A percentile compares a stretch with the other conserved stretches of the same genome.
Conservation (phyloP, 2,888 invertebrate genomes). For the Nebria salina region DNA sequence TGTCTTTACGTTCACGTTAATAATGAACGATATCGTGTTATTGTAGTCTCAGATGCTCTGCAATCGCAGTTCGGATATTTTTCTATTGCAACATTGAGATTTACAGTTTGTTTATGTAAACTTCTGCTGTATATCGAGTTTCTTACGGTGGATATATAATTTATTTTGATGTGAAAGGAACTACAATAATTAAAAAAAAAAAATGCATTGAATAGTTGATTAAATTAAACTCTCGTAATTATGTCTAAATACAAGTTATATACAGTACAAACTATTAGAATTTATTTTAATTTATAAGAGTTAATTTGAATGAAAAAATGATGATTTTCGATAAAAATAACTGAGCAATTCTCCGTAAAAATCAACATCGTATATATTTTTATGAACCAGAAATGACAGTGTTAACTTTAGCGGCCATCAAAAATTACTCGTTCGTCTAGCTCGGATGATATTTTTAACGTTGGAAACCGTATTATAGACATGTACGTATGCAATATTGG, state of each 20-base stretch:
- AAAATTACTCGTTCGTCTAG: slow-evolving; percentile 7
- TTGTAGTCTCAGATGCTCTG: background rate
- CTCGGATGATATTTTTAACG: slow-evolving; percentile 13
- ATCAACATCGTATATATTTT: background rate
- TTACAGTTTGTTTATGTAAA: background rate
- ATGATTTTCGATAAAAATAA: background rate
- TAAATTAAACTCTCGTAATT: too few species aligned
- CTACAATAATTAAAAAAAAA: too few species aligned
- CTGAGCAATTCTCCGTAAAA: background rate
- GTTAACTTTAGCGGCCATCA: background rate
- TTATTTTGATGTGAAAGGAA: too few species aligned
- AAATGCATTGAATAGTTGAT: too few species aligned
- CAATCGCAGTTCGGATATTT: background rate
- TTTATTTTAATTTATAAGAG: background rate
- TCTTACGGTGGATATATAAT: too few species aligned
- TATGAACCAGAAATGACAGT: background rate
- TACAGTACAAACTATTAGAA: too few species aligned
- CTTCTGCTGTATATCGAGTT: too few species aligned
- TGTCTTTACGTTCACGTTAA: background rate
- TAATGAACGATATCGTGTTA: background rate
- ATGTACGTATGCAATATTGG: slow-evolving; percentile 52
- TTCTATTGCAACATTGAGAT: background rate
- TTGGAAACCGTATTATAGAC: slow-evolving; percentile 48
- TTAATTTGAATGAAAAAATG: background rate
- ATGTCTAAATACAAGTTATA: too few species aligned